phyloP scores from a whole-genome alignment of 1,140 invertebrate species.

The Yoshiicerus persimilis region DNA sequence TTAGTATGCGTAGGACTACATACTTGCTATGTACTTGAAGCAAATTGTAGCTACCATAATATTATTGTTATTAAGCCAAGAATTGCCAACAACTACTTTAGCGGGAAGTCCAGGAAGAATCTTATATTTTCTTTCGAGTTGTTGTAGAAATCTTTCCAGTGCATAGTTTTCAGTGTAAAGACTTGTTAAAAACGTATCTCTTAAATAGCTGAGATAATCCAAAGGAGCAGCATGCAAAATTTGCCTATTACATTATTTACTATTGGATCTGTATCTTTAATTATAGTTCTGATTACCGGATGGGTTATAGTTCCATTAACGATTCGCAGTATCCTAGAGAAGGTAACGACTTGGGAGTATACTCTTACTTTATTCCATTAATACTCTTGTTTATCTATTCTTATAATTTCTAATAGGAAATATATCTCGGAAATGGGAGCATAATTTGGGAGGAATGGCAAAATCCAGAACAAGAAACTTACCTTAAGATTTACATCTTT shows the following conservation, averaged over 20 bases:
- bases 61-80: too few relatives aligned
- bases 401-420: not conserved
- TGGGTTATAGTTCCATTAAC: not conserved
- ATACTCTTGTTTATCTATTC: not conserved
- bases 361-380: not conserved
- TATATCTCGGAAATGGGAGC: not conserved
- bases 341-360: not conserved
- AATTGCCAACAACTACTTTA: too few relatives aligned
- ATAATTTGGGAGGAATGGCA: not conserved
- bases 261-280: not conserved
- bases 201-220: not conserved
- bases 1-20: too few relatives aligned
- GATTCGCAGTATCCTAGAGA: not conserved
- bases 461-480: not conserved
- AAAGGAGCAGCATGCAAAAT: not conserved
- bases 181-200: too few relatives aligned
- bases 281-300: not conserved
- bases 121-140: too few relatives aligned
- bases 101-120: too few relatives aligned
- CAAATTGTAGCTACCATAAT: too few relatives aligned
- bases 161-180: too few relatives aligned
- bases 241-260: not conserved
- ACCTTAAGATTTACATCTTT: slow-evolving; percentile 67
- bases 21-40: too few relatives aligned
- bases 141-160: too few relatives aligned